Percentiles rank a stretch among this genome's conserved stretches.
Evolutionary conservation across 2,113 vertebrate genomes (phyloP).

Genomic region (Aramus guarauna): DNA sequence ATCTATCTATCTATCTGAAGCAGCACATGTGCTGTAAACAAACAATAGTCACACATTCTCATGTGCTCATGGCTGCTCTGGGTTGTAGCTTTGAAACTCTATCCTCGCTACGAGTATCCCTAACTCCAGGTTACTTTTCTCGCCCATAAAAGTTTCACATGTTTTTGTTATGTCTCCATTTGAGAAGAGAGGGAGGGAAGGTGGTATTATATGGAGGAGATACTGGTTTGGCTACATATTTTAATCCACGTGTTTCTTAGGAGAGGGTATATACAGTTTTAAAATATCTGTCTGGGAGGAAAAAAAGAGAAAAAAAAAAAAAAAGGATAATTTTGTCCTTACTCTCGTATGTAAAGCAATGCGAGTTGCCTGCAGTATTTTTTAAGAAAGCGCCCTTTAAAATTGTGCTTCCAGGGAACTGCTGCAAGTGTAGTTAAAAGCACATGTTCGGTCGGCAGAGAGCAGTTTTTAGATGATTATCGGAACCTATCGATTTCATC

Average conservation of each 20-base stretch:
- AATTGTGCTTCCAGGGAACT: neutral
- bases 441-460: neutral
- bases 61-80: slow-evolving; percentile 11
- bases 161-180: slow-evolving; percentile 64
- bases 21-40: slow-evolving; percentile 33
- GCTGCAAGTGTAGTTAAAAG: neutral
- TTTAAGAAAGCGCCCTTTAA: neutral
- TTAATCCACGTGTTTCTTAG: neutral
- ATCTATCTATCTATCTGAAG: neutral
- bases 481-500: slow-evolving; percentile 36
- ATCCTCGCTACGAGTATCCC: slow-evolving; percentile 17
- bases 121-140: slow-evolving; percentile 59
- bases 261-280: neutral
- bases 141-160: slow-evolving; percentile 59
- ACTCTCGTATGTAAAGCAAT: neutral
- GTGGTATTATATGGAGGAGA: neutral
- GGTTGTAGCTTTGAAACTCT: slow-evolving; percentile 54
- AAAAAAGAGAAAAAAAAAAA: neutral
- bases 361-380: neutral
- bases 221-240: slow-evolving; percentile 15
- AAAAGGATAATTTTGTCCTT: neutral
- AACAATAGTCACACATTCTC: slow-evolving; percentile 16
- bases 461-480: neutral
- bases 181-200: slow-evolving; percentile 3
- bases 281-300: neutral